These are phyloP conservation scores for Hypomecis atomaria DNA, from an alignment of 2,888 invertebrate species.

Conservation along the genomic window DNA sequence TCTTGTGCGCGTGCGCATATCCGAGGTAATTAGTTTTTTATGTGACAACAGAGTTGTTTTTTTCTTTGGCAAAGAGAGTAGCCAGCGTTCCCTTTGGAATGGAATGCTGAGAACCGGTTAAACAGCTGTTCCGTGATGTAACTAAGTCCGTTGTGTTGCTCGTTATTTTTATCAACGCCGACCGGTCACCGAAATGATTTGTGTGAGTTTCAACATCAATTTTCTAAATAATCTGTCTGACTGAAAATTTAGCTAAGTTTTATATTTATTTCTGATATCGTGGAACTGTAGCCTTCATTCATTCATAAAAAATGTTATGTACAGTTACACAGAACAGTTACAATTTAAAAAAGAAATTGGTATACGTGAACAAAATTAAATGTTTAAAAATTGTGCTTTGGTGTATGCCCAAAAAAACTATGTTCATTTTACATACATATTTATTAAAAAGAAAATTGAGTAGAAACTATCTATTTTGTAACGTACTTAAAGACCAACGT, in stretches of 20 bases:
- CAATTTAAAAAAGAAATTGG: too few relatives aligned
- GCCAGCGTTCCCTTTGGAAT: slow-evolving; percentile 78
- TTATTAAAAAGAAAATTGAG: too few relatives aligned
- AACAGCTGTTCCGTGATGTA: slow-evolving; percentile 72
- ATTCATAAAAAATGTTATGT: too few relatives aligned
- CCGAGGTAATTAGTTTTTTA: slow-evolving; percentile 55
- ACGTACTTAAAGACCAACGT: too few relatives aligned
- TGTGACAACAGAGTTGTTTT: slow-evolving; percentile 42
- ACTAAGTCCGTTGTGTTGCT: slow-evolving; percentile 53
- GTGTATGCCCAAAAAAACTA: too few relatives aligned
- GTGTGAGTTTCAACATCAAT: slow-evolving; percentile 6
- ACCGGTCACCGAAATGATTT: slow-evolving; percentile 27
- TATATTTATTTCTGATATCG: background rate
- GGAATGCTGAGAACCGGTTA: slow-evolving; percentile 71
- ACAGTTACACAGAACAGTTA: too few relatives aligned
- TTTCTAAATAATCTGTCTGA: background rate
- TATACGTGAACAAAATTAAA: too few relatives aligned
- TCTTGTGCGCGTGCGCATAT: slow-evolving; percentile 44
- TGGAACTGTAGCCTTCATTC: too few relatives aligned
- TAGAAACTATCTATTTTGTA: too few relatives aligned
- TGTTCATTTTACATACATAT: too few relatives aligned
- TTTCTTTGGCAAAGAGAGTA: slow-evolving; percentile 47
- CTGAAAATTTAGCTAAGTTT: background rate
- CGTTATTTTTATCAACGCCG: slow-evolving; percentile 53
- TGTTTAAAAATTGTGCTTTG: too few relatives aligned